Conservation (phyloP, 2,113 vertebrate species). For the Agelaius phoeniceus region DNA sequence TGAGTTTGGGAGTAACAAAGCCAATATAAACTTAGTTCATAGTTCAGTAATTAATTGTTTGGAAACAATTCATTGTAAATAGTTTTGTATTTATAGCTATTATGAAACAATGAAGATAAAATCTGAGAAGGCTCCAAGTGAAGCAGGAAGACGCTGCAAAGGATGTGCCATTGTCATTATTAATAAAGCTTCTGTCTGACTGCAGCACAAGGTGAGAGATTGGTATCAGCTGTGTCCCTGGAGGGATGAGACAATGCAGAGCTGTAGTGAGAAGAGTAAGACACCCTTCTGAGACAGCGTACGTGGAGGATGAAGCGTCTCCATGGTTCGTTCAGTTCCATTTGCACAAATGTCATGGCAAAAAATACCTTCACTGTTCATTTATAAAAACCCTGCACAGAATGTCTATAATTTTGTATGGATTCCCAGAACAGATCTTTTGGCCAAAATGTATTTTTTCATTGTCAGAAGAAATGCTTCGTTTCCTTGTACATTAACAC, state of each 20-base stretch:
- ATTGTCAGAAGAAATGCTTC: neutral
- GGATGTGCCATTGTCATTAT: conserved; percentile 59
- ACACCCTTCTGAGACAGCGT: neutral
- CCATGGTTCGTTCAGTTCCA: neutral
- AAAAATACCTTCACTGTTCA: neutral
- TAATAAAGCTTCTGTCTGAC: conserved; percentile 47
- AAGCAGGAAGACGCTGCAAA: conserved; percentile 58
- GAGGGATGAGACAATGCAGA: conserved; percentile 38
- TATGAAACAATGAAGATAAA: conserved; percentile 61
- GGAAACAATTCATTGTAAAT: conserved; percentile 43
- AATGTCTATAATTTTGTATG: neutral
- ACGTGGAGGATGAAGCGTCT: neutral
- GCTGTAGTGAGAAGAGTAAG: neutral
- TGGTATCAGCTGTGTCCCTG: conserved; percentile 40
- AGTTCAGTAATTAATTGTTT: conserved; percentile 51
- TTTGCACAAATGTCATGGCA: conserved; percentile 1
- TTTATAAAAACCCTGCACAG: neutral
- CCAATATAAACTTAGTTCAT: conserved; percentile 15
- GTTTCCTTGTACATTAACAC: neutral
- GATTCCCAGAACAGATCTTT: neutral
- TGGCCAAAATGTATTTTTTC: neutral
- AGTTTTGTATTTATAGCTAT: conserved; percentile 53
- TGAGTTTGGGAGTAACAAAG: neutral
- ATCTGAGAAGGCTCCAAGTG: conserved; percentile 54
- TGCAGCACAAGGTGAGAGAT: conserved; percentile 46